A percentile compares a stretch with the other conserved stretches of the same genome.
These are phyloP conservation scores for Fundulus diaphanus DNA, from an alignment of 2,797 vertebrate genomes.

Conservation along the genomic window DNA sequence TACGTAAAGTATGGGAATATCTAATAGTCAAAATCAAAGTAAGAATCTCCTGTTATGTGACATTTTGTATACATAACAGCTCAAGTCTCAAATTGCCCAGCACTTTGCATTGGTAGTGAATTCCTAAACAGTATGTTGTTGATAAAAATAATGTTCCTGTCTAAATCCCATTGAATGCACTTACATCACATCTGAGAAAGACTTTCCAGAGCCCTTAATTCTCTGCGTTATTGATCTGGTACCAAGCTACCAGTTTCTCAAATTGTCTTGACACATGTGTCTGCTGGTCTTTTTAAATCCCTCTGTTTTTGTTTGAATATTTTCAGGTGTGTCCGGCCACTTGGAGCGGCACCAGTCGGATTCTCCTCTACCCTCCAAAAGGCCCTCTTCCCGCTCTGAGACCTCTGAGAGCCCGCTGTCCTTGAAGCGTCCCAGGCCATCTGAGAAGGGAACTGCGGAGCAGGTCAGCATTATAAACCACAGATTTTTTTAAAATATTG, in stretches of 20 bases:
- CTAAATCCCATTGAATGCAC: constrained; percentile 63
- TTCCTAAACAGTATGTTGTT: constrained; percentile 41
- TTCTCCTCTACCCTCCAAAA: constrained; percentile 88
- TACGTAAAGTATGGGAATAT: background rate
- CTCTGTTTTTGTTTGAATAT: constrained; percentile 53
- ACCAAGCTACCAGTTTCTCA: constrained; percentile 51
- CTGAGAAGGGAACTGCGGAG: constrained; percentile 90
- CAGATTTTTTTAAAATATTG: constrained; percentile 5
- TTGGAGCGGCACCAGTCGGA: constrained; percentile 90
- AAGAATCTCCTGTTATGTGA: constrained; percentile 44
- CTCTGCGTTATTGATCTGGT: constrained; percentile 68
- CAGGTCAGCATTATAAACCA: constrained; percentile 85
- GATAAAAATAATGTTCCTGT: constrained; percentile 43
- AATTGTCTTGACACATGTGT: constrained; percentile 63
- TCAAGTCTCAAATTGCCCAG: constrained; percentile 35
- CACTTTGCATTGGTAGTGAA: constrained; percentile 1
- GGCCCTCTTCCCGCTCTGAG: constrained; percentile 87
- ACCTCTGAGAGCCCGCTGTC: constrained; percentile 86
- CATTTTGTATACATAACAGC: constrained; percentile 24
- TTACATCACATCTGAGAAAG: constrained; percentile 68
- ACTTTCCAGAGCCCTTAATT: constrained; percentile 64
- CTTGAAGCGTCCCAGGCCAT: constrained; percentile 90
- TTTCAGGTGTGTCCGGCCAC: constrained; percentile 84
- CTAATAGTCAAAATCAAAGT: constrained; percentile 47
- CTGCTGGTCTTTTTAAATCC: constrained; percentile 52